Evolutionary conservation across 2,797 vertebrate genomes (phyloP), one percentile per base, ranked within the genome.

Genomic region (Microchirus variegatus): DNA sequence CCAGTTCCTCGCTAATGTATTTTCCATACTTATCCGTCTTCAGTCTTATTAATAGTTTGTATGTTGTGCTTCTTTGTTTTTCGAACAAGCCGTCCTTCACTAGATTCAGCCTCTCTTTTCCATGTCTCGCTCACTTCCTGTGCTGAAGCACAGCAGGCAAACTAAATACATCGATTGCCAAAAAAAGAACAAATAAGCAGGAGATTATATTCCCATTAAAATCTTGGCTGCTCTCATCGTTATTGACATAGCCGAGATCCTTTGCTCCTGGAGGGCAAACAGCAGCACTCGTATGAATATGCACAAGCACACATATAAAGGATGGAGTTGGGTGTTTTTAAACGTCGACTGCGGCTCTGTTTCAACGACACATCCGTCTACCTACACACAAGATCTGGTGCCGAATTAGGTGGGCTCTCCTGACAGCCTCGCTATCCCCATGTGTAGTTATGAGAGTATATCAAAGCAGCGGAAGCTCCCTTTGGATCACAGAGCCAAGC

Each of bases 201-300:
- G 77, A 82, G 75, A 88, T 87, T 85, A 84, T 77, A 85, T 83
- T 89, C 78, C 83, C 83, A 88, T 84, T 83, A 85, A 84, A 85
- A 85, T 86, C 76, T 89, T 88, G 87, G 87, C 84, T 83, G 65
- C 72, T 78, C 59, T 78, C 66, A 75, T 75, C 80, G 69, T 79
- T 87, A 80, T 87, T 85, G 81, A 81, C 80, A 82, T 74, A 67
- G 68, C 65, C 67, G 42, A 85, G 73, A 83, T 78, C 68, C 71
- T 83, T 83, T 55, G 44, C 56, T 60, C 73, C 67, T 67, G 58
- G 59, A 84, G 62, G 67, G 63, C 70, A 86, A 85, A 82, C 73
- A 83, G 56, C 16, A 46, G 49, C 77, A 51, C 5, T 61, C 5
- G 48, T 1, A 38, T 68, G 36, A 61, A 59, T 71, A 67, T 66